A percentile compares a stretch with the other conserved stretches of the same genome.
phyloP scores from a whole-genome alignment of 2,113 vertebrate species.

The Sclerurus mexicanus region DNA sequence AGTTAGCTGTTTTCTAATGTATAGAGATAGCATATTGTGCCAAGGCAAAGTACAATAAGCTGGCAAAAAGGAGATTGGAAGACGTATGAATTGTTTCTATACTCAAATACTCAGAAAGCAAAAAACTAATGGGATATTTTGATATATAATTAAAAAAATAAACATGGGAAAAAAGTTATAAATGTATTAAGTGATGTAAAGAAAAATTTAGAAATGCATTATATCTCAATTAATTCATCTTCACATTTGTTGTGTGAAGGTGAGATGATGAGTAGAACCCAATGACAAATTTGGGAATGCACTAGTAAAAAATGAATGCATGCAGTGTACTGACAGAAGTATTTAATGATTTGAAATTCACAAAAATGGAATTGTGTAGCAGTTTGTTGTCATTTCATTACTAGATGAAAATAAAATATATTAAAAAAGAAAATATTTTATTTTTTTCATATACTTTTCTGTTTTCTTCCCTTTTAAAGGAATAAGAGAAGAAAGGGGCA shows the following conservation, averaged over 20 bases:
- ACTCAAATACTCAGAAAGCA: background rate
- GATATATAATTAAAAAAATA: background rate
- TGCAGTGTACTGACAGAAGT: background rate
- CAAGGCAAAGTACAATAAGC: background rate
- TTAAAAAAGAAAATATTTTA: background rate
- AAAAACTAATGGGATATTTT: background rate
- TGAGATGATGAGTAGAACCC: background rate
- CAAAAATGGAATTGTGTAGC: fast-evolving
- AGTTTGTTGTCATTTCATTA: background rate
- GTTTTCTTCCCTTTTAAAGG: background rate
- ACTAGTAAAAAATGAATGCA: background rate
- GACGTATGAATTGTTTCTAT: background rate
- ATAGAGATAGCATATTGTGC: background rate
- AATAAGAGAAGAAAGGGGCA: background rate
- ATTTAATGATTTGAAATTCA: background rate
- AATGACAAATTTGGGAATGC: background rate
- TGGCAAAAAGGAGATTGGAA: background rate
- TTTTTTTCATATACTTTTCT: background rate
- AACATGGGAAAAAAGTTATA: background rate
- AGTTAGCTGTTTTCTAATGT: background rate
- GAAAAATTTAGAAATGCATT: background rate
- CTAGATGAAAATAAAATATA: background rate
- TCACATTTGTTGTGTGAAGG: background rate
- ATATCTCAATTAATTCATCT: background rate
- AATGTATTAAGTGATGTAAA: background rate